Evolutionary conservation across 2,113 vertebrate genomes (phyloP), one percentile per base, ranked within the genome.

Genomic region (Meles meles): DNA sequence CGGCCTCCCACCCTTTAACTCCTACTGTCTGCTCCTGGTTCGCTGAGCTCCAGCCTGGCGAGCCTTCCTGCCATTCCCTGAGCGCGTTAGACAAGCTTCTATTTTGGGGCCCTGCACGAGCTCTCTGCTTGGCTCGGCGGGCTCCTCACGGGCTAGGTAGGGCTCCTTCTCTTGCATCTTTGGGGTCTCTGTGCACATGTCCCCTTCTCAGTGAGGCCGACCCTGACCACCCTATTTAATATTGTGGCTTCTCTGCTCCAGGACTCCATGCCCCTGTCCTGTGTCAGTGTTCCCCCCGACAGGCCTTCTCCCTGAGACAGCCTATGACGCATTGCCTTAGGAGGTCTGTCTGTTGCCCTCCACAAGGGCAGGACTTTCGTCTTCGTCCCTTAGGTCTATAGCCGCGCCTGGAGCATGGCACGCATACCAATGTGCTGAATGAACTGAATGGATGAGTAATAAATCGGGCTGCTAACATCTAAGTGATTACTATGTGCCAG

Each of bases 41-140:
- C 42, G 5, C 12, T 1, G 44, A 23, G 6, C 74, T 14, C 72
- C 59, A 2, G n/a, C 63, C 67, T 34, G 11, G 49, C 2, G 11
- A 2, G 57, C 15, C 31, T 61, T 76, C 49, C 92, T 31, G n/a
- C 39, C 12, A 2, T 47, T 44, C 37, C 83, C 31, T 3, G 76
- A 42, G 18, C 0, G 5, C 4, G 11, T 25, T 0, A 34, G 61
- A 44, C 9, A 4, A 0, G 29, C 52, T 37, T 67, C 72, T 74
- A 1, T n/a, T 27, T 52, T 11, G 7, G 72, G 61, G 5, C 6
- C 15, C 27, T 23, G 31, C 37, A 20, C 13, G 1, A 2, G 63
- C 12, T 27, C 14, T 13, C 72, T 29, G 31, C 55, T 52, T 42
- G 63, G 74, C 57, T 57, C 59, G 61, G 76, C 29, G 8, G 61